Percentiles rank a stretch among this genome's conserved stretches.
Evolutionary conservation across 2,113 vertebrate genomes (phyloP).

Genomic region (Calyptomena viridis): DNA sequence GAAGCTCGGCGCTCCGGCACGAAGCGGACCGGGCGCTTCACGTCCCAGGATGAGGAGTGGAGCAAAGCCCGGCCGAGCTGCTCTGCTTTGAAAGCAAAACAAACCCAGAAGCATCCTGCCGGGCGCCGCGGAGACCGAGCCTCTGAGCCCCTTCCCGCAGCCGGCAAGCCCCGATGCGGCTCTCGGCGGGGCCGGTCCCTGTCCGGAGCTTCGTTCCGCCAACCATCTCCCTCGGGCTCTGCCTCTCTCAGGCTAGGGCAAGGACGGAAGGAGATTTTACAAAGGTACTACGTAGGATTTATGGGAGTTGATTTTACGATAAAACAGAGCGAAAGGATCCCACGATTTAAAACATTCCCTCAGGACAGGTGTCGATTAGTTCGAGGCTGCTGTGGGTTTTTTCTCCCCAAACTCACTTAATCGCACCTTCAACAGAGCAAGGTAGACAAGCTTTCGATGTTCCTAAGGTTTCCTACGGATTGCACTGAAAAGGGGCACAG

Average conservation of each 20-base stretch:
- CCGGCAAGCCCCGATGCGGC: not conserved
- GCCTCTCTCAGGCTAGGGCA: not conserved
- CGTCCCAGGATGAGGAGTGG: not conserved
- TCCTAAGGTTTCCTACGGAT: not conserved
- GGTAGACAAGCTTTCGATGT: not conserved
- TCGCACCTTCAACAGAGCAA: not conserved
- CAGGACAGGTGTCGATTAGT: not conserved
- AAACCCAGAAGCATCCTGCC: not conserved
- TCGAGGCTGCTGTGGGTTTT: not conserved
- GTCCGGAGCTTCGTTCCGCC: not conserved
- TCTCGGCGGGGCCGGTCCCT: not conserved
- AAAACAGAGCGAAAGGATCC: not conserved
- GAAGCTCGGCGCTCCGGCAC: not conserved
- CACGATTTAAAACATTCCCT: not conserved
- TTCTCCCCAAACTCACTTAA: not conserved
- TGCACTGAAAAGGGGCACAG: accelerated
- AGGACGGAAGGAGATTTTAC: not conserved
- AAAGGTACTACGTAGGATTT: not conserved
- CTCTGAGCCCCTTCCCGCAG: not conserved
- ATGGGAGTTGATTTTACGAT: not conserved
- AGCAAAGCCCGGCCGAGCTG: not conserved
- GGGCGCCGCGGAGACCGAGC: not conserved
- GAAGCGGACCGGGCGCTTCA: not conserved
- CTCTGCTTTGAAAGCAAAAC: not conserved
- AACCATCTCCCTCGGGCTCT: not conserved